Base-by-base conservation (phyloP, 2,113 vertebrate genomes). In the Ophiodon elongatus region DNA sequence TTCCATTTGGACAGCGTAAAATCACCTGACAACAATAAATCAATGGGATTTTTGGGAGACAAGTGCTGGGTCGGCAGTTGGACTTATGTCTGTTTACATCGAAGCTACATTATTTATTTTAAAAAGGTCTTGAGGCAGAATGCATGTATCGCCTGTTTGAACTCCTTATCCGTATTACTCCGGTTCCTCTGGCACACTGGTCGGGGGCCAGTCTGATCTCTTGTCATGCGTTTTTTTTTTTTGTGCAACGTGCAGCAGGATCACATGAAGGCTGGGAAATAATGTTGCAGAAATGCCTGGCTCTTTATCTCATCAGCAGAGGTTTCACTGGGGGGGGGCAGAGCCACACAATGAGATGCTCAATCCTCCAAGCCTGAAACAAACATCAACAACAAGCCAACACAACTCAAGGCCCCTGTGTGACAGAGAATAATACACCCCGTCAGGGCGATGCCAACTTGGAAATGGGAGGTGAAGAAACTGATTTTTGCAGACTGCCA, bases 291-390 rank as follows among this genome's bases (percentile, higher is more conserved):
- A 85, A 89, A 87, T 70, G 74, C 70, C 81, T 59, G 62, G 54
- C 81, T 83, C 89, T 84, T 89, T 84, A 92, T 90, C 86, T 90
- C 88, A 91, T 91, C 86, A 84, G 60, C 63, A 15, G 63, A 82
- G 87, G 82, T 83, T 88, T 85, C 70, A 56, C 70, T 86, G 27
- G 70, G 79, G 37, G 69, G 50, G 79, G 39, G 66, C 52, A 59
- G 64, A 54, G 15, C 47, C 59, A 62, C 84, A 91, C 85, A 90
- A 92, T 73, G 83, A 86, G 76, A 75, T 15, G 31, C 80, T 85
- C 79, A 64, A 88, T 81, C 71, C 71, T 33, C 4, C 23, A 15
- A 23, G 76, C 70, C 47, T 14, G 25, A 77, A 69, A 62, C 8
- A 31, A 76, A 84, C 84, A 76, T 78, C 80, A 85, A 87, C 88